A percentile compares a stretch with the other conserved stretches of the same genome.
phyloP scores from a whole-genome alignment of 37 sponge, comb jelly and placozoan genomes.

The Oscarella lobularis region DNA sequence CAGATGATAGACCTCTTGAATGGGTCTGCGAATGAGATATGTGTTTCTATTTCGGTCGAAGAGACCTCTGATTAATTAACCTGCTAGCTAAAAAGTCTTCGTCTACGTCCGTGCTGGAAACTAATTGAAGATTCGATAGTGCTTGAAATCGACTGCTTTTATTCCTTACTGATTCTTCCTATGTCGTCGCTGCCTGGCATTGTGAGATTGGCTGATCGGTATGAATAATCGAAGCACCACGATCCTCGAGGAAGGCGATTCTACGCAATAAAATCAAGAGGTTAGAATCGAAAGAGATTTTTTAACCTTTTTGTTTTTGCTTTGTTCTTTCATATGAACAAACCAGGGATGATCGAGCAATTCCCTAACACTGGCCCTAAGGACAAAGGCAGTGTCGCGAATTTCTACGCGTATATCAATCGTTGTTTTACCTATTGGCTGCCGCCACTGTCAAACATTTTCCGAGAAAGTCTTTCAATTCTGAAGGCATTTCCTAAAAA shows the following conservation, averaged over 20 bases:
- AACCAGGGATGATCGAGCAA: neutral
- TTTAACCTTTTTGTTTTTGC: too few species aligned
- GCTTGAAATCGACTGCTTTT: neutral
- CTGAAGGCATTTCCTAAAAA: slow-evolving; percentile 9
- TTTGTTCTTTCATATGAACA: too few species aligned
- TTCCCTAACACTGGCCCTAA: too few species aligned
- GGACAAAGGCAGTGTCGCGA: neutral
- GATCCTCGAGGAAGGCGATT: too few species aligned
- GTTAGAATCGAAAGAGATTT: too few species aligned
- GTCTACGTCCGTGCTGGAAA: neutral
- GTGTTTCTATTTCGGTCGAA: too few species aligned
- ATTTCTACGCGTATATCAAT: too few species aligned
- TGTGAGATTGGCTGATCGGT: neutral
- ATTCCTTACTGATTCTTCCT: neutral
- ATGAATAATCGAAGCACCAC: neutral
- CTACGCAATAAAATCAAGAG: too few species aligned
- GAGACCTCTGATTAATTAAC: too few species aligned
- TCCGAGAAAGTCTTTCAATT: slow-evolving; percentile 8
- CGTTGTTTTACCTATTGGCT: neutral
- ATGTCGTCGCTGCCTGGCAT: neutral
- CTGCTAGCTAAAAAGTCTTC: neutral
- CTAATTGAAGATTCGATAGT: neutral
- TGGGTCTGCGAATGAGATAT: slow-evolving; percentile 4
- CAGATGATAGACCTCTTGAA: slow-evolving; percentile 78
- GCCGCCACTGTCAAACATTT: slow-evolving; percentile 13